Base-by-base conservation (phyloP, 2,113 vertebrate species). In the Cromileptes altivelis region DNA sequence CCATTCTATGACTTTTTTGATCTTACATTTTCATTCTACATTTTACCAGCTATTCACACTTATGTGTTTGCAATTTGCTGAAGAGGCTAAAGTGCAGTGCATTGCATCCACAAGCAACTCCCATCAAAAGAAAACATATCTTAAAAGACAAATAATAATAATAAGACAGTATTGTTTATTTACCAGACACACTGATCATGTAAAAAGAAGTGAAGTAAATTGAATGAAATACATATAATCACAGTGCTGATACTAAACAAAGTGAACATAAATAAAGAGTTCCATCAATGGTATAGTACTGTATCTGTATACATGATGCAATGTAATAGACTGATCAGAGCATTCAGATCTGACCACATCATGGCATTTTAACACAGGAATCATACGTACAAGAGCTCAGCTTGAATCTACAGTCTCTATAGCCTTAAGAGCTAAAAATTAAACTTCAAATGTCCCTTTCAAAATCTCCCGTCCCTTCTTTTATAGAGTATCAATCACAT, bases 211-310 rank as follows among this genome's bases (percentile, higher is more conserved):
- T 94, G 92, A 87, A 88, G 83, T 84, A 82, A 93, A 94, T 88
- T 76, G 76, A 90, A 94, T 89, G 75, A 91, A 92, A 89, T 70
- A 93, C 92, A 93, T 81, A 71, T 73, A 91, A 91, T 95, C 95
- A 96, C 96, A 95, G 94, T 95, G 94, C 89, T 93, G 81, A 94
- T 93, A 95, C 93, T 87, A 93, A 96, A 93, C 86, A 90, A 95
- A 92, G 93, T 92, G 87, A 95, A 95, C 89, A 92, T 91, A 94
- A 95, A 94, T 90, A 90, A 85, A 82, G 78, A 85, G 81, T 89
- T 89, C 79, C 86, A 88, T 93, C 85, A 81, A 81, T 89, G 89
- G 88, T 90, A 84, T 75, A 86, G 85, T 91, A 94, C 87, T 82
- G 86, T 89, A 87, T 92, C 75, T 91, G 88, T 92, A 89, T 93